phyloP scores from a whole-genome alignment of 37 sponge, comb jelly and placozoan species.

The Hexactinellida sp. region DNA sequence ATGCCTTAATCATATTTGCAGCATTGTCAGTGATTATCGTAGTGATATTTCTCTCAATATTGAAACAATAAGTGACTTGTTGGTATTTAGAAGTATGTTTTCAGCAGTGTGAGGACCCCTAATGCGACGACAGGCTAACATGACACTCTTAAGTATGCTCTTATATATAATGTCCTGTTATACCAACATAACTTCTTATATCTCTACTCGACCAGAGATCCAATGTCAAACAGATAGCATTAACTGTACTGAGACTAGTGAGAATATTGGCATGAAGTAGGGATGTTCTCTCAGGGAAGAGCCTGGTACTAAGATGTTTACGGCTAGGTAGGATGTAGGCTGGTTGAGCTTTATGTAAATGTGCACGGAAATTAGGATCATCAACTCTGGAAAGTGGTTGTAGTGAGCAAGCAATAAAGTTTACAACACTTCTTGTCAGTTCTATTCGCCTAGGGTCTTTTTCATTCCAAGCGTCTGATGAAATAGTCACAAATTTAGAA shows the following conservation, averaged over 20 bases:
- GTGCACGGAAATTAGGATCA: too few relatives aligned
- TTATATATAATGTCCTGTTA: constrained; percentile 15
- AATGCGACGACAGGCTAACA: constrained; percentile 16
- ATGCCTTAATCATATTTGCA: constrained; percentile 15
- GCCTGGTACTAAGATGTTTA: too few relatives aligned
- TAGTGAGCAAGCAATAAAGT: too few relatives aligned
- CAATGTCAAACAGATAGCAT: background rate
- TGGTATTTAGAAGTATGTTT: constrained; percentile 12
- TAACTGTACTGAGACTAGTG: background rate
- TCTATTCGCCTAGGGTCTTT: too few relatives aligned
- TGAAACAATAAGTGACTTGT: constrained; percentile 6
- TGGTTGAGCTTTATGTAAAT: too few relatives aligned
- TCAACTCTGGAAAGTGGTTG: too few relatives aligned
- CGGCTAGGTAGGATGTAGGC: too few relatives aligned
- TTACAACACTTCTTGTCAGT: too few relatives aligned
- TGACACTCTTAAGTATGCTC: background rate
- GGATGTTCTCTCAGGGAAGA: too few relatives aligned
- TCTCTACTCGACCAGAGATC: constrained; percentile 19
- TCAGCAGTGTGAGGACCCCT: constrained; percentile 19
- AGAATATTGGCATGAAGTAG: background rate
- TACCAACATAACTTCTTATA: constrained; percentile 17
- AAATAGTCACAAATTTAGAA: too few relatives aligned
- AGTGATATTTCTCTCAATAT: constrained; percentile 16
- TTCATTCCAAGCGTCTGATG: too few relatives aligned
- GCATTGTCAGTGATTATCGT: constrained; percentile 13